phyloP scores from a whole-genome alignment of 92 coral and sea anemone species.

The Epizoanthus illoricatus region DNA sequence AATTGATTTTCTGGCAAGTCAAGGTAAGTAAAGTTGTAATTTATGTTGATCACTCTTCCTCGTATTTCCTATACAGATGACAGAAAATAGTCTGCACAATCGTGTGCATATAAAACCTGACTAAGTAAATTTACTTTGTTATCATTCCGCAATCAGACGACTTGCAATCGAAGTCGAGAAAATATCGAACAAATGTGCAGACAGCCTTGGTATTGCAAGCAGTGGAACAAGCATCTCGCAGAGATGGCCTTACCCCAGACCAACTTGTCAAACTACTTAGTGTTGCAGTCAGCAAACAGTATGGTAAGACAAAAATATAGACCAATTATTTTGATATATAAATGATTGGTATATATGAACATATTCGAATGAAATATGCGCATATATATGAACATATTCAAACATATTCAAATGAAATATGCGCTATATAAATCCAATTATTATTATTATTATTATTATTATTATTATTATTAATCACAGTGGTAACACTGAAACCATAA shows the following conservation, averaged over 20 bases:
- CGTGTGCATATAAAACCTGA: too few species aligned
- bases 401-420: too few species aligned
- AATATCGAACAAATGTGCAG: constrained; percentile 51
- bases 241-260: constrained; percentile 70
- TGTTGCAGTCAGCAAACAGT: constrained; percentile 71
- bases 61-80: constrained; percentile 23
- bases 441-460: too few species aligned
- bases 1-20: constrained; percentile 27
- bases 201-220: constrained; percentile 61
- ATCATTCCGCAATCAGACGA: constrained; percentile 1
- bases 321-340: too few species aligned
- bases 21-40: constrained; percentile 12
- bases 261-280: constrained; percentile 71
- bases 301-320: constrained; percentile 53
- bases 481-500: too few species aligned
- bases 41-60: neutral
- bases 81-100: too few species aligned
- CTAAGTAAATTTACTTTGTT: too few species aligned
- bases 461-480: too few species aligned
- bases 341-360: too few species aligned
- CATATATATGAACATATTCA: too few species aligned
- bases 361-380: too few species aligned
- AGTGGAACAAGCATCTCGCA: constrained; percentile 54
- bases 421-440: too few species aligned
- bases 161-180: constrained; percentile 20